Conservation (phyloP, 2,888 invertebrate genomes). For the Lymantria dispar region DNA sequence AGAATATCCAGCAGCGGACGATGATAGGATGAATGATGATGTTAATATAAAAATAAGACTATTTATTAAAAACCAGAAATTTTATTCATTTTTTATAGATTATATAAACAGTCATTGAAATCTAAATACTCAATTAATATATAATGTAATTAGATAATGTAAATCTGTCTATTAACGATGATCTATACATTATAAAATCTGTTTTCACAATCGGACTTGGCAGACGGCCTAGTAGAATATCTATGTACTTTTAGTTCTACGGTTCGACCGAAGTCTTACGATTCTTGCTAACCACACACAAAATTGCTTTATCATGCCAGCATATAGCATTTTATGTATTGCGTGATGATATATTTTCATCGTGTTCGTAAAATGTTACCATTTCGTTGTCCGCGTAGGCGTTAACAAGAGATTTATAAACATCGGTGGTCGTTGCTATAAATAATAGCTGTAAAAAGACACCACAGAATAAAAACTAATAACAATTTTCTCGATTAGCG, state of each 20-base stretch:
- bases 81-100: too few species aligned
- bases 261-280: constrained; percentile 1
- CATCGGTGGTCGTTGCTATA: constrained; percentile 26
- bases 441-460: constrained; percentile 35
- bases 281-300: constrained; percentile 6
- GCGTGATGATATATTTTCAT: constrained; percentile 33
- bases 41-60: too few species aligned
- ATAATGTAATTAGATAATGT: too few species aligned
- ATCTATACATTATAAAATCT: constrained; percentile 9
- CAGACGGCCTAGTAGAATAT: constrained; percentile 41
- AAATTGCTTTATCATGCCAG: constrained; percentile 15
- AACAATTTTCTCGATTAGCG: too few species aligned
- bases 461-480: constrained; percentile 21
- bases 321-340: constrained; percentile 12
- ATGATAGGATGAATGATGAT: too few species aligned
- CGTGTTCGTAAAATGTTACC: constrained; percentile 30
- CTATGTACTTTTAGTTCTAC: constrained; percentile 36
- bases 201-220: constrained; percentile 43
- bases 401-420: constrained; percentile 37
- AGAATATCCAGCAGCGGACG: too few species aligned
- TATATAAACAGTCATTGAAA: too few species aligned
- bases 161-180: too few species aligned
- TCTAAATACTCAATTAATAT: too few species aligned
- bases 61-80: too few species aligned
- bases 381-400: constrained; percentile 33